Evolutionary conservation across 2,113 vertebrate species (phyloP).

Genomic region (Dasyurus viverrinus): DNA sequence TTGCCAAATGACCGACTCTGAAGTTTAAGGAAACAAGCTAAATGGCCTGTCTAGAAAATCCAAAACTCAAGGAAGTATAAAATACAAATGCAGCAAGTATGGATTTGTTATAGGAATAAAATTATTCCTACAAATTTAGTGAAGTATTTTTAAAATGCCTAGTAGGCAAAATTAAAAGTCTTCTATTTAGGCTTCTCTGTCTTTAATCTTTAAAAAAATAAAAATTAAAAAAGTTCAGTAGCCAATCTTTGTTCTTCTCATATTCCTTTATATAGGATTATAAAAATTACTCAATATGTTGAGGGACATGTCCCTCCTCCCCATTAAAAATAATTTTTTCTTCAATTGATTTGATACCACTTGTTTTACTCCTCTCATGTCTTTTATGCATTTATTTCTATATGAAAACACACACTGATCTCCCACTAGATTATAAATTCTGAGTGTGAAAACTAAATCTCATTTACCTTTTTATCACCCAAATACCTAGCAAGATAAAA

Average conservation of each 20-base stretch:
- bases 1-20: not conserved
- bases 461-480: not conserved
- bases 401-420: not conserved
- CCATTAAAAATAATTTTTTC: not conserved
- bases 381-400: not conserved
- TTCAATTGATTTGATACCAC: not conserved
- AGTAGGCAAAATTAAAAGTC: no score
- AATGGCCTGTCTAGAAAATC: not conserved
- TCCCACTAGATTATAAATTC: not conserved
- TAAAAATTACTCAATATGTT: not conserved
- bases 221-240: not conserved
- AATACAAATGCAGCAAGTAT: not conserved
- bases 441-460: not conserved
- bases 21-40: not conserved
- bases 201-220: slow-evolving; percentile 4
- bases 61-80: not conserved
- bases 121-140: not conserved
- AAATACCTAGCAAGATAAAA: not conserved
- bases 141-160: no score
- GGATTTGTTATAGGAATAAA: not conserved
- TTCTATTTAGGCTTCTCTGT: not conserved
- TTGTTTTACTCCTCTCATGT: not conserved
- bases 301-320: not conserved
- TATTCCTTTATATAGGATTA: slow-evolving; percentile 17
- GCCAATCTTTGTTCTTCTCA: not conserved